phyloP scores from a whole-genome alignment of 1,140 invertebrate species.

The Thaumatotibia leucotreta region DNA sequence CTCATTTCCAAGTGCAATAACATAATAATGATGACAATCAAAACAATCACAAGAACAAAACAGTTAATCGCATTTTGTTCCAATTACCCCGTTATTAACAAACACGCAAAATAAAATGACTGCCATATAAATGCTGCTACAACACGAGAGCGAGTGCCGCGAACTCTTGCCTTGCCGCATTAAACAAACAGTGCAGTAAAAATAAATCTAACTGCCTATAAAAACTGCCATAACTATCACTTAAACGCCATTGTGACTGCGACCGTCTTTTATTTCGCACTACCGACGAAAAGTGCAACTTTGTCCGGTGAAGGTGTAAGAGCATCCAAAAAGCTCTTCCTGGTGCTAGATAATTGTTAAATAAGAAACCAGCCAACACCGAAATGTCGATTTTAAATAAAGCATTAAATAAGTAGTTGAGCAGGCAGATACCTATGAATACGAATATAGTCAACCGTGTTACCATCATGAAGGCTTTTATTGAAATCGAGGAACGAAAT shows the following conservation, averaged over 20 bases:
- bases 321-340: conserved; percentile 15
- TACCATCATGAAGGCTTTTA: no score
- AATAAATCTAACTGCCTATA: conserved; percentile 78
- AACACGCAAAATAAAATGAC: not conserved
- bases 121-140: conserved; percentile 4
- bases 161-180: conserved; percentile 69
- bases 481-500: no score
- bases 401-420: no score
- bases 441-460: no score
- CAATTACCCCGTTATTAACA: not conserved
- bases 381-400: not conserved
- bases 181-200: conserved; percentile 77
- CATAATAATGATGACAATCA: no score
- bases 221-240: conserved; percentile 77
- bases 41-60: not conserved
- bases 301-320: conserved; percentile 31
- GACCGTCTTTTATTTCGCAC: conserved; percentile 55
- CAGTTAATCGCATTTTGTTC: not conserved
- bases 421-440: no score
- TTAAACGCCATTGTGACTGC: conserved; percentile 69
- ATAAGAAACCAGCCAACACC: not conserved
- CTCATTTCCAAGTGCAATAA: not conserved
- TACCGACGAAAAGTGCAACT: conserved; percentile 46
- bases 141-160: conserved; percentile 45
- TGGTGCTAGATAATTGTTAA: not conserved